Evolutionary conservation across 1,140 invertebrate genomes (phyloP).

Genomic region (Megalonaias nervosa): DNA sequence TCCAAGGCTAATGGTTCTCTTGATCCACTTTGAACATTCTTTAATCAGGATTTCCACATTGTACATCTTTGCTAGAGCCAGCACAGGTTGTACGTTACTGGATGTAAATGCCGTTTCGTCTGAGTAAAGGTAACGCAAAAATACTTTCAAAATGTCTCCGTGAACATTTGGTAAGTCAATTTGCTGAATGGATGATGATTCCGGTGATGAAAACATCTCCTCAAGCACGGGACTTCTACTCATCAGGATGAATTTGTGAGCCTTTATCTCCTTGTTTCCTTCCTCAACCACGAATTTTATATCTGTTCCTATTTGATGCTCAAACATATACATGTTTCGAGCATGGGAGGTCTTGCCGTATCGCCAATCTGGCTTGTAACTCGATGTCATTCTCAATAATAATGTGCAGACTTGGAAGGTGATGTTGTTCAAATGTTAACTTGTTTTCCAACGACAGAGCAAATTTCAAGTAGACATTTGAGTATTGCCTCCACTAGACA

Average conservation of each 20-base stretch:
- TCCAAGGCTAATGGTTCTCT: slow-evolving; percentile 24
- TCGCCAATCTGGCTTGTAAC: slow-evolving; percentile 13
- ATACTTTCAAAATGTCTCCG: slow-evolving; percentile 26
- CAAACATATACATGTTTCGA: slow-evolving; percentile 33
- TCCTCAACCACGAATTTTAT: slow-evolving; percentile 20
- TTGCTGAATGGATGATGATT: background rate
- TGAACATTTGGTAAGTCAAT: slow-evolving; percentile 22
- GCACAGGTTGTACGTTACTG: slow-evolving; percentile 15
- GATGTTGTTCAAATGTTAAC: background rate
- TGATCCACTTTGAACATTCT: slow-evolving; percentile 26
- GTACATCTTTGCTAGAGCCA: slow-evolving; percentile 32
- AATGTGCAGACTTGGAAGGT: slow-evolving; percentile 7
- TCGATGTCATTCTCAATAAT: slow-evolving; percentile 11
- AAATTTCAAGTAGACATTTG: background rate
- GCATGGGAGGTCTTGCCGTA: slow-evolving; percentile 4
- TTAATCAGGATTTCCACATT: slow-evolving; percentile 29
- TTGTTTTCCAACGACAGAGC: background rate
- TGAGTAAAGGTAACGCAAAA: slow-evolving; percentile 25
- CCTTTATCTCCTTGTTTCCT: slow-evolving; percentile 14
- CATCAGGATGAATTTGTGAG: slow-evolving; percentile 51
- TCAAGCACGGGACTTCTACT: slow-evolving; percentile 51
- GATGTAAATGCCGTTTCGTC: slow-evolving; percentile 17
- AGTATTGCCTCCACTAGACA: background rate
- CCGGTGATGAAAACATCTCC: slow-evolving; percentile 36
- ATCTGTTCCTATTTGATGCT: slow-evolving; percentile 31